Evolutionary conservation across 64 coral and sea anemone species (phyloP).

Genomic region (Astreopora myriophthalma): DNA sequence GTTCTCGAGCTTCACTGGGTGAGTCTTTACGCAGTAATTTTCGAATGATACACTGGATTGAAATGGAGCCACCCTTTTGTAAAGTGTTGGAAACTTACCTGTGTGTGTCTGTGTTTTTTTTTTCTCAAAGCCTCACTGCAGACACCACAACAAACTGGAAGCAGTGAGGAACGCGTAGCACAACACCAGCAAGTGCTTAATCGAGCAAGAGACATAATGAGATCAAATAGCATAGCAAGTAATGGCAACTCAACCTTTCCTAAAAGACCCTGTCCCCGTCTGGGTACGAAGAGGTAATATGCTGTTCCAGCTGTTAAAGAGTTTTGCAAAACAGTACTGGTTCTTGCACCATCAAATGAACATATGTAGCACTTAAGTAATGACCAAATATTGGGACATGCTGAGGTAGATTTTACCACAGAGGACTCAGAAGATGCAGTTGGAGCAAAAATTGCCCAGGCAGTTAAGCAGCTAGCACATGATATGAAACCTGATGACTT

Average conservation of each 20-base stretch:
- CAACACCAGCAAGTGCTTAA: not conserved
- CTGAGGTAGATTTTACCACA: not conserved
- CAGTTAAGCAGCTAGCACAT: not conserved
- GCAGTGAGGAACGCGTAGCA: too few relatives aligned
- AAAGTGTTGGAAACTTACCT: too few relatives aligned
- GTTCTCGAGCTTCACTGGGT: not conserved
- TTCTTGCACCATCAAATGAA: not conserved
- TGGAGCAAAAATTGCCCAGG: not conserved
- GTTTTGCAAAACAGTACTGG: not conserved
- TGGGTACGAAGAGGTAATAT: too few relatives aligned
- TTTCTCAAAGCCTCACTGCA: not conserved
- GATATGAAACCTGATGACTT: slow-evolving; percentile 14
- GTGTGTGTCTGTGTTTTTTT: too few relatives aligned
- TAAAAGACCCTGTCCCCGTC: not conserved
- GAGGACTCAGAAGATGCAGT: not conserved
- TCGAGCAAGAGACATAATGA: slow-evolving; percentile 13
- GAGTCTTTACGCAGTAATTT: not conserved
- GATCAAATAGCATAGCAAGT: not conserved
- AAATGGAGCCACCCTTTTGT: not conserved
- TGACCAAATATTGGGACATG: not conserved
- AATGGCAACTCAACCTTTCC: not conserved
- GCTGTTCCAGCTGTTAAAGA: too few relatives aligned
- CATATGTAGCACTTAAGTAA: not conserved
- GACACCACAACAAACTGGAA: not conserved
- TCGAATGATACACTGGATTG: not conserved